Evolutionary conservation across 2,888 invertebrate genomes (phyloP), one percentile per base, ranked within the genome.

Genomic region (Drosophila fulvimacula): DNA sequence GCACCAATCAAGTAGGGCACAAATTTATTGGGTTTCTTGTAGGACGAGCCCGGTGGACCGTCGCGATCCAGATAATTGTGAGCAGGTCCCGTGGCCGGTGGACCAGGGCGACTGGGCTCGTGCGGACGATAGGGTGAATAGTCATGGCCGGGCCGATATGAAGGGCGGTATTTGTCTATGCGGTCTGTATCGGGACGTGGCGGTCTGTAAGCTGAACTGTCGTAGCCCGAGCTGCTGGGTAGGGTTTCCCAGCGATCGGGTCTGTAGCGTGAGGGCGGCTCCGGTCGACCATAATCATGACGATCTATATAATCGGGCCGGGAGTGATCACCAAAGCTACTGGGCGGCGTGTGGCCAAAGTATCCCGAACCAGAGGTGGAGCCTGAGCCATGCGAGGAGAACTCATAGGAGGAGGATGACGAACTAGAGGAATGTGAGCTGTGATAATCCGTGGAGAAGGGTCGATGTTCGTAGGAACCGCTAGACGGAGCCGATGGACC

Each of bases 1-100:
- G 93, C 93, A 75, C 91, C 90, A 57, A 94, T 94, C 62, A 94
- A 93, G 79, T 95, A 95, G 0, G 95, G 94, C 27, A 95, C 92
- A 79, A 92, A 94, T 67, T 92, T 90, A 15, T 74, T 69, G 5
- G 90, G 88, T 24, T 91, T 91, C 57, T 91, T 91, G 71, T 92
- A 89, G 19, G 78, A 3, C 17, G 72, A 24, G 19, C 82, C 79
- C 65, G 88, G 74, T 87, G 77, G 77, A 3, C 79, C 85, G 66
- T 91, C 91, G 11, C 91, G 82, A 52, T 91, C 91, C 6, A 91
- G 77, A 59, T 92, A 92, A 39, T 91, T 91, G 49, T 90, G 88
- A 0, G 90, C 76, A 1, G 91, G 81, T 15, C 81, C 72, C 2
- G 73, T 42, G 0, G 44, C 59, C 1, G 77, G 64, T 1, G 72